Conservation (phyloP, 2,888 invertebrate species). For the Nephrotoma guestfalica region DNA sequence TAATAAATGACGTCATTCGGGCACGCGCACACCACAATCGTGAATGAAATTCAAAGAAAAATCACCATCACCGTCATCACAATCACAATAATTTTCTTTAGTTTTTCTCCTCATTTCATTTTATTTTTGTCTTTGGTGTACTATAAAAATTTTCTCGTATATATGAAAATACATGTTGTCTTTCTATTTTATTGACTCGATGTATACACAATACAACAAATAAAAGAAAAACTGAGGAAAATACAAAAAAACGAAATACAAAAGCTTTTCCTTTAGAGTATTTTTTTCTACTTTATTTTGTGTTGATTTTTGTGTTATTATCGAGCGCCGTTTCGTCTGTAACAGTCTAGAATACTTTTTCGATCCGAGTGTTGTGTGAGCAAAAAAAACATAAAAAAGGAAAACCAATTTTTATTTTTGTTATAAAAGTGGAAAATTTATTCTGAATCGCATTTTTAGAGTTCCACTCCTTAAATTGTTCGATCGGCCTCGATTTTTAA, state of each 20-base stretch:
- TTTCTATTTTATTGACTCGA: neutral
- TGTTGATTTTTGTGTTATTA: neutral
- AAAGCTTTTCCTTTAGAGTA: neutral
- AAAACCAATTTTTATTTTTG: neutral
- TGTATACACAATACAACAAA: neutral
- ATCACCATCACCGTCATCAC: neutral
- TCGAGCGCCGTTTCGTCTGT: conserved; percentile 3
- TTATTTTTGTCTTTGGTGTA: neutral
- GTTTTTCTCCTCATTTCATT: neutral
- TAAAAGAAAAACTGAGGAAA: neutral
- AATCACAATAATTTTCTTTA: neutral
- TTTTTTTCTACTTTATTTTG: neutral
- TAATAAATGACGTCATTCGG: neutral
- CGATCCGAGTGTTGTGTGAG: neutral
- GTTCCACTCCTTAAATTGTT: conserved; percentile 2
- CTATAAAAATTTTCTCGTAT: neutral
- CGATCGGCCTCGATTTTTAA: neutral
- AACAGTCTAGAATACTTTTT: neutral
- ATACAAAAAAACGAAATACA: neutral
- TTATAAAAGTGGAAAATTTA: neutral
- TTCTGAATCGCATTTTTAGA: neutral
- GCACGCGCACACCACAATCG: neutral
- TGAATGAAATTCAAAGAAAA: neutral
- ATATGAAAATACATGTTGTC: neutral
- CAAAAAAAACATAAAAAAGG: neutral